Base-by-base conservation (phyloP, 2,888 invertebrate species). In the Cheilosia pagana region DNA sequence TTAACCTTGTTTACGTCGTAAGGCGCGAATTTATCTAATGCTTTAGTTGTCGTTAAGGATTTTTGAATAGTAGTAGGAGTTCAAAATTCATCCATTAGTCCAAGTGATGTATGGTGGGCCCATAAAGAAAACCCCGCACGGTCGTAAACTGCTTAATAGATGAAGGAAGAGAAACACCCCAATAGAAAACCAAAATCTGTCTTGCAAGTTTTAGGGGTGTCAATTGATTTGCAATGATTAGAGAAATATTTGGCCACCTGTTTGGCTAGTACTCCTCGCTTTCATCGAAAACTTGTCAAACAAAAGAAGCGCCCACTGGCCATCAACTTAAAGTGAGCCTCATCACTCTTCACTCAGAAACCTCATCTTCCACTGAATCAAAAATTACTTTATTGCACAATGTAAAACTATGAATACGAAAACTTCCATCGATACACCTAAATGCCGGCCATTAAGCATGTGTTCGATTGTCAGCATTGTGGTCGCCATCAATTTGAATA, bases 381-480 rank as follows among this genome's bases (percentile, higher is more conserved):
- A 53, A 67, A 79, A 25, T 41, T 31, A 77, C 19, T 78, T 82
- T 82, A 82, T 82, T 82, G 75, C 60, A 52, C 62, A 65, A 59
- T 72, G 65, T 72, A 72, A 65, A 78, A 28, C 21, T 57, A 59
- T 21, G 28, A 21, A 14, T 14, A 16, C 8, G 23, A 7, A 16
- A 3, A 35, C 43, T 57, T 50, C 31, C 63, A 65, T 28, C 45
- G 25, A 28, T 39, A 35, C 19, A 10, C 35, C 53, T 52, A n/a
- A 31, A 52, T 10, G 3, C 8, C n/a, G 45, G 28, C 48, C 8
- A 72, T 62, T 68, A 57, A 48, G 62, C 43, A 23, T 16, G 21
- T 53, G 50, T 70, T 68, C n/a, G 59, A 43, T 63, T 52, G 62
- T 57, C 67, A 62, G 23, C 43, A 28, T 19, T 35, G 16, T 60